Evolutionary conservation across 2,888 invertebrate species (phyloP).

Genomic region (Galeopsomyia nigrocyanea): DNA sequence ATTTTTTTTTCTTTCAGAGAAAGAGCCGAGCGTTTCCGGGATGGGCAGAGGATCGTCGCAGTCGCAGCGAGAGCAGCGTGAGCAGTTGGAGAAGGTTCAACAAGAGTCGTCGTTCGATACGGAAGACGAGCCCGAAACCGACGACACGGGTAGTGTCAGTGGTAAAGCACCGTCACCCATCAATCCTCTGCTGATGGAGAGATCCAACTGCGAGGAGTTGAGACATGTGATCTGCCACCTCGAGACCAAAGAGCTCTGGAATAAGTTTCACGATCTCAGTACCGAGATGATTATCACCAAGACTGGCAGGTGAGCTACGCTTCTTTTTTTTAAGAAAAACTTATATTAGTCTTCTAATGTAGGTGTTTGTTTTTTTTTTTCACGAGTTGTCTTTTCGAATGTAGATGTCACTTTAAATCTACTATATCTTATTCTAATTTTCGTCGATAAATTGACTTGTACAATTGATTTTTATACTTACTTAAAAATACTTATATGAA

Average conservation of each 20-base stretch:
- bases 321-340: not conserved
- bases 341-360: not conserved
- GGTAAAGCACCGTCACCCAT: constrained; percentile 66
- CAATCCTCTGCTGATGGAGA: constrained; percentile 74
- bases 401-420: too few relatives aligned
- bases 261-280: constrained; percentile 82
- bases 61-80: constrained; percentile 1
- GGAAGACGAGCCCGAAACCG: constrained; percentile 66
- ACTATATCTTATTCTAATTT: too few relatives aligned
- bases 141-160: constrained; percentile 66
- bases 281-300: constrained; percentile 91
- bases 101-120: constrained; percentile 61
- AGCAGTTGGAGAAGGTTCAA: constrained; percentile 52
- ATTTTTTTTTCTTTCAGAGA: constrained; percentile 60
- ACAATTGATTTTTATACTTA: too few relatives aligned
- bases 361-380: too few relatives aligned
- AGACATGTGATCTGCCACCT: constrained; percentile 79
- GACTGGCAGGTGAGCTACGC: constrained; percentile 78
- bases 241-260: constrained; percentile 87
- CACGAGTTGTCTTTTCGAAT: too few relatives aligned
- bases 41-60: constrained; percentile 51
- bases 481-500: too few relatives aligned
- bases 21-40: constrained; percentile 66
- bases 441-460: too few relatives aligned
- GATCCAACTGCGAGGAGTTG: constrained; percentile 75